Percentiles rank a stretch among this genome's conserved stretches.
phyloP scores from a whole-genome alignment of 2,888 invertebrate species.

The Endotricha flammealis region DNA sequence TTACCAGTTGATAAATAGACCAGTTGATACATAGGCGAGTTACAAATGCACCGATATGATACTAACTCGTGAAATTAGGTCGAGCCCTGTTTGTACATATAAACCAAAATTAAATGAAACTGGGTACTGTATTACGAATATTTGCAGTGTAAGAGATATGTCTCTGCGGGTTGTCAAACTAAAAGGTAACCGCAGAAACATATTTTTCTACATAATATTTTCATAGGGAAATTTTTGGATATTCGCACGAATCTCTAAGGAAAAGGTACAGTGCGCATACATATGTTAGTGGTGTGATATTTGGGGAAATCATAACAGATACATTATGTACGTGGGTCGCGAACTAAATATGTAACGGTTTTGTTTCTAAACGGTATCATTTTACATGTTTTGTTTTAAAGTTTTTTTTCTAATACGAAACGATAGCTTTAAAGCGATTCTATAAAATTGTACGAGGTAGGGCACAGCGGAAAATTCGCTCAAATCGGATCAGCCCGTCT shows the following conservation, averaged over 20 bases:
- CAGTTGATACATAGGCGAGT: too few species aligned
- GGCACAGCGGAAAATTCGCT: too few species aligned
- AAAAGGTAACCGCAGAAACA: neutral
- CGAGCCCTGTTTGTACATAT: too few species aligned
- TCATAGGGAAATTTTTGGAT: slow-evolving; percentile 19
- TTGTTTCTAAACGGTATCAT: neutral
- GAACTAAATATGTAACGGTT: neutral
- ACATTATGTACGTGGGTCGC: slow-evolving; percentile 19
- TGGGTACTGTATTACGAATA: too few species aligned
- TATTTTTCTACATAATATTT: slow-evolving; percentile 18
- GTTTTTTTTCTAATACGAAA: neutral
- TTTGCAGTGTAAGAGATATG: neutral
- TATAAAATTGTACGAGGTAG: too few species aligned
- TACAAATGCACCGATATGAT: too few species aligned
- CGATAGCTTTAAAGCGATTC: too few species aligned
- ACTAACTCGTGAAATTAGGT: too few species aligned
- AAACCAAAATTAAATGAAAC: too few species aligned
- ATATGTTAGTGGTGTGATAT: slow-evolving; percentile 36
- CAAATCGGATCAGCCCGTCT: too few species aligned
- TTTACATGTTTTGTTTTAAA: neutral
- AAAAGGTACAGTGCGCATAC: slow-evolving; percentile 25
- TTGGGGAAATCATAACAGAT: slow-evolving; percentile 25
- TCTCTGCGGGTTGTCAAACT: neutral
- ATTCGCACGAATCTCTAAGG: slow-evolving; percentile 24
- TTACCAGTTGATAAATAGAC: too few species aligned